Conservation (phyloP, 2,113 vertebrate species). For the Lathamus discolor region DNA sequence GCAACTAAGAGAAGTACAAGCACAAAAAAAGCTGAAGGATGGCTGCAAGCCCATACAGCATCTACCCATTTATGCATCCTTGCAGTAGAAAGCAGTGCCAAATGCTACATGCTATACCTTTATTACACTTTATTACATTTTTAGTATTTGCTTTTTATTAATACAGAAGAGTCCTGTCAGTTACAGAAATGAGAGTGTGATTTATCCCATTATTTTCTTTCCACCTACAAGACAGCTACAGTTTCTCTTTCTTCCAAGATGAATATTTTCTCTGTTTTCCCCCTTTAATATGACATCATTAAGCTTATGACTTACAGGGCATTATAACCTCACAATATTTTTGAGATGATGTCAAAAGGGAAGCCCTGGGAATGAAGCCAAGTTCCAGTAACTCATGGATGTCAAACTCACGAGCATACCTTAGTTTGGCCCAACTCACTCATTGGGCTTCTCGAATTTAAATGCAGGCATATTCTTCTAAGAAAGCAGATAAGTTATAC, state of each 20-base stretch:
- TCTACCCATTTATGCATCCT: not conserved
- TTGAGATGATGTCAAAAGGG: not conserved
- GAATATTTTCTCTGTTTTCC: not conserved
- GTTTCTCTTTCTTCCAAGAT: not conserved
- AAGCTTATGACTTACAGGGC: not conserved
- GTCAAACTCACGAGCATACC: not conserved
- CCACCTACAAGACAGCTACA: not conserved
- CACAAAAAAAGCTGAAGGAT: not conserved
- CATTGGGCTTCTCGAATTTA: not conserved
- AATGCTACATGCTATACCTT: not conserved
- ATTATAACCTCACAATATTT: not conserved
- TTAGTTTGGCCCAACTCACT: not conserved
- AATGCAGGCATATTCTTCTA: not conserved
- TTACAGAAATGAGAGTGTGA: not conserved
- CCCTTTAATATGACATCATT: conserved; percentile 15
- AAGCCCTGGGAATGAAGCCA: conserved; percentile 2
- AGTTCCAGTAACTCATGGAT: not conserved
- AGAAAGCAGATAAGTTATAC: not conserved
- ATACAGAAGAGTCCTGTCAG: not conserved
- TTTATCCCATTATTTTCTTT: not conserved
- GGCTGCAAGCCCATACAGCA: not conserved
- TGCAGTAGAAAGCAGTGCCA: not conserved
- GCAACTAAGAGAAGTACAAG: not conserved
- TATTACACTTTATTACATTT: not conserved
- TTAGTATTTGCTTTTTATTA: not conserved